Conservation (phyloP, 2,888 invertebrate genomes). For the Eutolmus rufibarbis region DNA sequence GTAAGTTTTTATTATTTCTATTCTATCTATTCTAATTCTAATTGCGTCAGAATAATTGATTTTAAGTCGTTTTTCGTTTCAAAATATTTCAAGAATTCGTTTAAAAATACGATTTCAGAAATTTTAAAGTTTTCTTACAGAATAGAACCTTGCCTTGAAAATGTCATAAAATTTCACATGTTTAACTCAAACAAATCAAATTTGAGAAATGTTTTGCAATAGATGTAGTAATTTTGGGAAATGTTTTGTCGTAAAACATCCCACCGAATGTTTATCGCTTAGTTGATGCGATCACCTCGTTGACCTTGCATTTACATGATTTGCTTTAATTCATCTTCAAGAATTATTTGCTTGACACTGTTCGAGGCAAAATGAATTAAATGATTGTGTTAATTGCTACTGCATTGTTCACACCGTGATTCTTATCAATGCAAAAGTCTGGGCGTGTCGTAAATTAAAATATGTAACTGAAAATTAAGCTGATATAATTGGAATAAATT, state of each 20-base stretch:
- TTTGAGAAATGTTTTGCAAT: neutral
- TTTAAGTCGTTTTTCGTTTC: neutral
- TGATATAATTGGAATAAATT: neutral
- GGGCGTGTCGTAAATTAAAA: neutral
- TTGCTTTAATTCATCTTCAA: neutral
- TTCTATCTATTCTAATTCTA: neutral
- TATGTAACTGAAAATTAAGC: neutral
- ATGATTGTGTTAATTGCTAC: neutral
- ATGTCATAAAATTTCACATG: neutral
- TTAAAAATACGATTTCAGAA: neutral
- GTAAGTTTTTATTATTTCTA: conserved; percentile 57
- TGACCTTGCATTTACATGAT: neutral
- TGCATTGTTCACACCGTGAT: neutral
- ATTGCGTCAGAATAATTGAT: neutral
- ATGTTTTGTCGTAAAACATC: neutral
- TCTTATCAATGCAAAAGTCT: neutral
- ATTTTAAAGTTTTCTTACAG: neutral
- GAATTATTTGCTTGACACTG: neutral
- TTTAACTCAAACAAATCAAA: neutral
- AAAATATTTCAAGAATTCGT: neutral
- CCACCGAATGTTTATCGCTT: neutral
- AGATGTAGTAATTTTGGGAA: neutral
- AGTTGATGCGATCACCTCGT: neutral
- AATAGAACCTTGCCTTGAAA: neutral
- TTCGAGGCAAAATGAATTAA: neutral